Percentiles rank a stretch among this genome's conserved stretches.
These are phyloP conservation scores for Ardeotis arabs DNA, from an alignment of 2,113 vertebrate genomes.

Conservation along the genomic window DNA sequence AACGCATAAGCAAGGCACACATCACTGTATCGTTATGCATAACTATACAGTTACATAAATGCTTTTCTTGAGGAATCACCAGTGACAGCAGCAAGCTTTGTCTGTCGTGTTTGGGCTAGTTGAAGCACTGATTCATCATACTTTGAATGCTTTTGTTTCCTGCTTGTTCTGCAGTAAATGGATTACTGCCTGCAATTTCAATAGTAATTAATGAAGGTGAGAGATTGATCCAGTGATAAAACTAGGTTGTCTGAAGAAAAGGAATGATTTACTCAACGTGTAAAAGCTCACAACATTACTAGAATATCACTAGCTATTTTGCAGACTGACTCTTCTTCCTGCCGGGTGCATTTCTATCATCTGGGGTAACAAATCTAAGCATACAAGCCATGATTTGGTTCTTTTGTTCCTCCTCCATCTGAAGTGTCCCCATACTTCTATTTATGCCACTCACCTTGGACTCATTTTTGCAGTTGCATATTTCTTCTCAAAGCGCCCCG, in stretches of 20 bases:
- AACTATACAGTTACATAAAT: constrained; percentile 48
- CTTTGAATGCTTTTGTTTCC: constrained; percentile 50
- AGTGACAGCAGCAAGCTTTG: constrained; percentile 29
- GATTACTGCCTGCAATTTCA: constrained; percentile 24
- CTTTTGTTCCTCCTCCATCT: neutral
- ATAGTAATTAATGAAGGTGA: constrained; percentile 30
- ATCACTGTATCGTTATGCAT: neutral
- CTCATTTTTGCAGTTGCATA: neutral
- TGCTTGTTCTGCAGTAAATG: constrained; percentile 12
- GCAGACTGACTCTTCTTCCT: neutral
- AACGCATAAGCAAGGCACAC: neutral
- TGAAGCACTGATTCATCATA: constrained; percentile 48
- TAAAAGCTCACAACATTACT: neutral
- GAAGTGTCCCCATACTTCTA: neutral
- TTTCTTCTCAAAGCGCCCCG: neutral
- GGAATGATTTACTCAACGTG: neutral
- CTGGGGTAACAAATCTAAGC: neutral
- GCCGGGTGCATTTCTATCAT: neutral
- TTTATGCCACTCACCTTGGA: fast-evolving
- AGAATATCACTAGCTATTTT: neutral
- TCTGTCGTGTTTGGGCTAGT: constrained; percentile 17
- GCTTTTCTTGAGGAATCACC: constrained; percentile 56
- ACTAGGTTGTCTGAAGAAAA: neutral
- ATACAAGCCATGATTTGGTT: neutral
- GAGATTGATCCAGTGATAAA: constrained; percentile 18